Evolutionary conservation across 2,888 invertebrate species (phyloP).

Genomic region (Mycalesis mineus): DNA sequence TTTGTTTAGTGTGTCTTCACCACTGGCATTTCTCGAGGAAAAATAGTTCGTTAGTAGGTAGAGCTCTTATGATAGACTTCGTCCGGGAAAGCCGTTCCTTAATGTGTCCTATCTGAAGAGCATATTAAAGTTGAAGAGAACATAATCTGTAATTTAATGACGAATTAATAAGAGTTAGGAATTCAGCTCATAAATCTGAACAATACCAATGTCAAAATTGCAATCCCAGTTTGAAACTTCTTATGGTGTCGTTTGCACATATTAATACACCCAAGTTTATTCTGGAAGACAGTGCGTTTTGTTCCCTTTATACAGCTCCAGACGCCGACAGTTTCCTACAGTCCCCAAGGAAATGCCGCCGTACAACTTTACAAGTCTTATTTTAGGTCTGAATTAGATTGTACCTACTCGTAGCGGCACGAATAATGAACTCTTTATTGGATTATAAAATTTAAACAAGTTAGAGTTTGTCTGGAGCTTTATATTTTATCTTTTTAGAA

Average conservation of each 20-base stretch:
- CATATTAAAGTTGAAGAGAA: too few species aligned
- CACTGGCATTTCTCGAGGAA: too few species aligned
- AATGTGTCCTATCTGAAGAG: too few species aligned
- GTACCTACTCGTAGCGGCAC: constrained; percentile 30
- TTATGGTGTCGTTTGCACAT: constrained; percentile 21
- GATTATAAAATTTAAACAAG: constrained; percentile 23
- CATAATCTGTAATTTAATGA: too few species aligned
- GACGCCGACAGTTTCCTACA: constrained; percentile 36
- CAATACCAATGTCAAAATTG: too few species aligned
- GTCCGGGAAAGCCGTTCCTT: too few species aligned
- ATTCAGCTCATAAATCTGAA: too few species aligned
- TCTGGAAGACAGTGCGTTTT: constrained; percentile 32
- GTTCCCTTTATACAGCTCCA: constrained; percentile 36
- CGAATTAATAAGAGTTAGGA: too few species aligned
- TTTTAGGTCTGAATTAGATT: constrained; percentile 37
- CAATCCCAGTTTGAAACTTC: too few species aligned
- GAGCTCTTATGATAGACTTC: too few species aligned
- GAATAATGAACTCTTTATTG: constrained; percentile 26
- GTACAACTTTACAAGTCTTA: constrained; percentile 35
- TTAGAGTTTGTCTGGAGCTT: neutral
- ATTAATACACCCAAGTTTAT: constrained; percentile 35
- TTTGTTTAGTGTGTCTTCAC: too few species aligned
- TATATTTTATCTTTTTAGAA: neutral
- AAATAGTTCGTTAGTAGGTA: too few species aligned
- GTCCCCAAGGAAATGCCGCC: constrained; percentile 38